A percentile compares a stretch with the other conserved stretches of the same genome.
phyloP scores from a whole-genome alignment of 2,113 vertebrate genomes.

The Malurus alboscapulatus region DNA sequence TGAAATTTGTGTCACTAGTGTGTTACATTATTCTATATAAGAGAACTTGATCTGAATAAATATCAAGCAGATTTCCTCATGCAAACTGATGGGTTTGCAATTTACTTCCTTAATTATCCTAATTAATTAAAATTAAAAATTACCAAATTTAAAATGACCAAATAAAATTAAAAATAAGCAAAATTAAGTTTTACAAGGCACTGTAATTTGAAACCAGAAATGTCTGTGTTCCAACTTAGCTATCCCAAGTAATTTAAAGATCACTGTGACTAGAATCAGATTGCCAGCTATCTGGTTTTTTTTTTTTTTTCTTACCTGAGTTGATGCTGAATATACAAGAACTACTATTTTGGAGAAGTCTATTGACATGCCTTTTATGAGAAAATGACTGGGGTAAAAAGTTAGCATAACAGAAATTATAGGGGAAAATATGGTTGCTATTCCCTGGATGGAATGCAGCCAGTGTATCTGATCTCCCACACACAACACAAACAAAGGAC shows the following conservation, averaged over 20 bases:
- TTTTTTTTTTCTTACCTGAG: neutral
- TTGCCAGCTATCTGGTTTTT: neutral
- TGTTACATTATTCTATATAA: neutral
- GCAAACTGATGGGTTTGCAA: neutral
- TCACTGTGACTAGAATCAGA: neutral
- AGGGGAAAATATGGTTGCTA: neutral
- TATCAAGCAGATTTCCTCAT: neutral
- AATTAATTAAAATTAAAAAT: too few species aligned
- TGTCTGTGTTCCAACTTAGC: neutral
- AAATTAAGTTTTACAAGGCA: neutral
- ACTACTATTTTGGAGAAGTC: neutral
- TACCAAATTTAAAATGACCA: too few species aligned
- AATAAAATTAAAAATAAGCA: neutral
- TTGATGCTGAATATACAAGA: neutral
- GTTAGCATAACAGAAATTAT: accelerated
- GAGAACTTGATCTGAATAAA: neutral
- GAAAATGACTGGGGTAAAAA: neutral
- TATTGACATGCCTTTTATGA: neutral
- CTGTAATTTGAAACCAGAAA: neutral
- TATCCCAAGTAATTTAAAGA: neutral
- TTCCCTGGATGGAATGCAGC: accelerated
- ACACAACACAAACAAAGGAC: neutral
- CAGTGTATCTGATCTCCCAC: neutral
- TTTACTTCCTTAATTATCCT: neutral
- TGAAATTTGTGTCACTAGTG: neutral